Evolutionary conservation across 2,888 invertebrate species (phyloP).

Genomic region (Tetropium fuscum): DNA sequence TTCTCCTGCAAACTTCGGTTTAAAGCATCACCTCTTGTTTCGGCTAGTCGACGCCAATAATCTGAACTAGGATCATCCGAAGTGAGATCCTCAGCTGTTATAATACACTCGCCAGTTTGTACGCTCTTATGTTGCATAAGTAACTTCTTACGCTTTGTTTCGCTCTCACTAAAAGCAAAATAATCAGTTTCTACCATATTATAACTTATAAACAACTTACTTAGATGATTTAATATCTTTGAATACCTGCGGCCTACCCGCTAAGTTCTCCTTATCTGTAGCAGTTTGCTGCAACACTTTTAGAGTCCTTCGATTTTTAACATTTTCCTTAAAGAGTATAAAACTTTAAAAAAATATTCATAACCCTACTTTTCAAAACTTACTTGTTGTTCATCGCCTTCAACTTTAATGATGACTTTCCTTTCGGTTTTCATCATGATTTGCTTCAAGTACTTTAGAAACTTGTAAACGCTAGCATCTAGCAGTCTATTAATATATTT

Average conservation of each 20-base stretch:
- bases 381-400: constrained; percentile 58
- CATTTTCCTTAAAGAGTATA: constrained; percentile 67
- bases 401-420: constrained; percentile 55
- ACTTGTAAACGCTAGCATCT: too few relatives aligned
- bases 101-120: constrained; percentile 71
- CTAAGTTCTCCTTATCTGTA: constrained; percentile 81
- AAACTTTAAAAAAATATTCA: constrained; percentile 24
- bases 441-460: too few relatives aligned
- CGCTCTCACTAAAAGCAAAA: constrained; percentile 33
- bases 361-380: constrained; percentile 42
- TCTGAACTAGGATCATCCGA: constrained; percentile 77
- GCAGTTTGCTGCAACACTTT: constrained; percentile 80
- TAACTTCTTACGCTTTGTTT: constrained; percentile 61
- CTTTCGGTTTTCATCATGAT: constrained; percentile 58
- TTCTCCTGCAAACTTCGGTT: constrained; percentile 82
- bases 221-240: constrained; percentile 53
- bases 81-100: constrained; percentile 78
- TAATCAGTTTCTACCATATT: background rate
- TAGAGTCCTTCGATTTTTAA: constrained; percentile 76
- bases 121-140: constrained; percentile 69
- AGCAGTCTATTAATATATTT: too few relatives aligned
- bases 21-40: constrained; percentile 78
- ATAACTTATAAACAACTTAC: constrained; percentile 2
- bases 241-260: constrained; percentile 70
- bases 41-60: constrained; percentile 83